Base-by-base conservation (phyloP, 37 sponge, comb jelly and placozoan species). In the Halichondria panicea region DNA sequence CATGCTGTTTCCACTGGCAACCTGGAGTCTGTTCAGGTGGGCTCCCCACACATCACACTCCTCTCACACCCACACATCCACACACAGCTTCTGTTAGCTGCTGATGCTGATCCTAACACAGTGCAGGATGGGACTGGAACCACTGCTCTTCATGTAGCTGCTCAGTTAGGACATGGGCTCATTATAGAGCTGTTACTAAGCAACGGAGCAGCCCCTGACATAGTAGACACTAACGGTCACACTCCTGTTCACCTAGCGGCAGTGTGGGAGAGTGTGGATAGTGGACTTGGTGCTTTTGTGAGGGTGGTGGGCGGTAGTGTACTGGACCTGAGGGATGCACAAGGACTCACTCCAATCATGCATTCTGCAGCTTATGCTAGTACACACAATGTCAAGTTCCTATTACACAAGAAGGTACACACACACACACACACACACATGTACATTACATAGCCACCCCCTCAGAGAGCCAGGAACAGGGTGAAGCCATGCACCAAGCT, bases 311-410 rank as follows among this genome's bases (percentile, higher is more conserved):
- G 83, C n/a, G 63, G 39, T 5, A 72, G 76, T 4, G 63, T 83
- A n/a, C 84, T 89, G 4, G 61, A 82, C n/a, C 44, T 83, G 15
- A 40, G 68, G 19, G 88, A 92, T 42, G 45, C 30, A 25, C 59
- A 35, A 43, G 92, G 92, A 7, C 41, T 92, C 24, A 92, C 92
- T 15, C 89, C 92, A 32, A 66, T 92, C 59, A 87, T 92, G 92
- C 67, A 84, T 54, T 88, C 92, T 15, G 83, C 88, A 75, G 43
- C 36, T 39, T 57, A 72, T 69, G 80, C 81, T 11, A 72, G 64
- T 19, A 79, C 74, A 22, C 37, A 52, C 30, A 69, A 18, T 78
- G 83, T 87, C 57, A 87, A 75, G 44, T 66, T 68, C 66, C 69
- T 92, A 18, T 25, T 92, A 42, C 87, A 84, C 64, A 92, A 87